Evolutionary conservation across 1,140 invertebrate genomes (phyloP).

Genomic region (Caenorhabditis inopinata): DNA sequence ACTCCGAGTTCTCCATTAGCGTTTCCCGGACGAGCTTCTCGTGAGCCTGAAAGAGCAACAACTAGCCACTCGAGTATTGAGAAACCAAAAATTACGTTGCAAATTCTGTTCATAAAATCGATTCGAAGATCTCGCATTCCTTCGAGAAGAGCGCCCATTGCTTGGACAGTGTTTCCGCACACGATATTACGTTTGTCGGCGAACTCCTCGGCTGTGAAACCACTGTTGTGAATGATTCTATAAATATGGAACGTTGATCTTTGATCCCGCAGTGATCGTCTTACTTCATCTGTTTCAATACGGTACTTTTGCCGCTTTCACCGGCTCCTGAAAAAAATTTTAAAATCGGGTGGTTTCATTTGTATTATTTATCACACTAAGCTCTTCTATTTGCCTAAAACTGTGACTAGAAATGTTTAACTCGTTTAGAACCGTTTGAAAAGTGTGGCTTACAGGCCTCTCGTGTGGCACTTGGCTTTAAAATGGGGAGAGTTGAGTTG

Average conservation of each 20-base stretch:
- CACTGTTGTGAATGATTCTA: constrained; percentile 46
- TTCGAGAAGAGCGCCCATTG: constrained; percentile 34
- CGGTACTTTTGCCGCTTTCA: constrained; percentile 92
- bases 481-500: too few relatives aligned
- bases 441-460: too few relatives aligned
- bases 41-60: neutral
- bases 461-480: too few relatives aligned
- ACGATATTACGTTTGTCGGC: constrained; percentile 18
- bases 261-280: too few relatives aligned
- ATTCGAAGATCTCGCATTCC: constrained; percentile 37
- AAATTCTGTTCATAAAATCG: neutral
- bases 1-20: constrained; percentile 6
- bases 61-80: too few relatives aligned
- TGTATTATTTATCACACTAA: too few relatives aligned
- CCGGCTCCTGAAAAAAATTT: constrained; percentile 74
- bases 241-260: too few relatives aligned
- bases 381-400: too few relatives aligned
- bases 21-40: constrained; percentile 13
- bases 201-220: constrained; percentile 29
- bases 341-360: neutral
- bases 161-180: constrained; percentile 38
- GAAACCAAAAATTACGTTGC: constrained; percentile 22
- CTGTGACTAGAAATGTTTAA: too few relatives aligned
- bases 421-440: too few relatives aligned
- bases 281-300: constrained; percentile 93